Conservation (phyloP, 1,140 invertebrate genomes). For the Temnothorax nylanderi region DNA sequence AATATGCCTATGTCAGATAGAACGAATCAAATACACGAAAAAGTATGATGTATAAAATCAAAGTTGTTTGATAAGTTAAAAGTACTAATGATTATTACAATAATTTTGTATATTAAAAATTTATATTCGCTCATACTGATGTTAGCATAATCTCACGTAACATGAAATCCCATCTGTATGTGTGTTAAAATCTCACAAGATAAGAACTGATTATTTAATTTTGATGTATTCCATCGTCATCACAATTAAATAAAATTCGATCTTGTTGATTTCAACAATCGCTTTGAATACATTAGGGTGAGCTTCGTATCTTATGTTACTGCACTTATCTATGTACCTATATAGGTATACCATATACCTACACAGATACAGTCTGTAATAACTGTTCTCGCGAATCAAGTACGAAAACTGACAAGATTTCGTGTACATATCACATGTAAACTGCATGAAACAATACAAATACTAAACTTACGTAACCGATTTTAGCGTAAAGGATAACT, state of each 20-base stretch:
- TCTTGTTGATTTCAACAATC: conserved; percentile 61
- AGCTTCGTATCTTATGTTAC: conserved; percentile 64
- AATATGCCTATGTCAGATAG: conserved; percentile 59
- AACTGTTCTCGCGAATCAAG: conserved; percentile 57
- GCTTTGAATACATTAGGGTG: conserved; percentile 64
- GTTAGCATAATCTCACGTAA: conserved; percentile 56
- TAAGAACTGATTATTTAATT: conserved; percentile 64
- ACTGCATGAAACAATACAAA: conserved; percentile 80
- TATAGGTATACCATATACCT: conserved; percentile 34
- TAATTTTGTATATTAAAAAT: neutral
- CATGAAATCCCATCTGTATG: conserved; percentile 63
- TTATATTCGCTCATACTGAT: conserved; percentile 50
- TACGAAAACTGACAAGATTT: conserved; percentile 76
- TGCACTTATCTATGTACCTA: conserved; percentile 48
- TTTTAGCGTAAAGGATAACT: conserved; percentile 96
- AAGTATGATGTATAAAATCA: neutral
- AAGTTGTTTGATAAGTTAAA: conserved; percentile 26
- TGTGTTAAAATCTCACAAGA: conserved; percentile 58
- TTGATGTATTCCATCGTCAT: neutral
- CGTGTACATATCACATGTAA: conserved; percentile 82
- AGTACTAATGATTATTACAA: neutral
- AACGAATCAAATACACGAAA: conserved; percentile 14
- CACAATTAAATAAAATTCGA: conserved; percentile 64
- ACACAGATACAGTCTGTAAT: conserved; percentile 27
- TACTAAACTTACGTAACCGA: conserved; percentile 88